Evolutionary conservation across 1,140 invertebrate genomes (phyloP).

Genomic region (Ips typographus): DNA sequence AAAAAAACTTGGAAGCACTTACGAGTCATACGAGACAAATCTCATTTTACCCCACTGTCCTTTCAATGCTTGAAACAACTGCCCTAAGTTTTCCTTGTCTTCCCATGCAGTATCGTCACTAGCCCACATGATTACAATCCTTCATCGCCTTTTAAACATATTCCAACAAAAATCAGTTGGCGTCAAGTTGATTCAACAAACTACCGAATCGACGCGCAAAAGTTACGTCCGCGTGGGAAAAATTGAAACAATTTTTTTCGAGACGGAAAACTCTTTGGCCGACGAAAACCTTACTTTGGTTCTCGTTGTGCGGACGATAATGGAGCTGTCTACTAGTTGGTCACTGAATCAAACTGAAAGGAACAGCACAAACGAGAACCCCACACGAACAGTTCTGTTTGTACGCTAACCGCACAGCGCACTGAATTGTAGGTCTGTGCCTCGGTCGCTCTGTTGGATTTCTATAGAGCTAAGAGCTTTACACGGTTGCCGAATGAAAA

Average conservation of each 20-base stretch:
- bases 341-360: not conserved
- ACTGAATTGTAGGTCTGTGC: constrained; percentile 16
- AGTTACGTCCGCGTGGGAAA: not conserved
- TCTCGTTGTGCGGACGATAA: too few relatives aligned
- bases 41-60: constrained; percentile 35
- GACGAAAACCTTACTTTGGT: too few relatives aligned
- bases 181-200: not conserved
- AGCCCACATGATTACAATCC: constrained; percentile 32
- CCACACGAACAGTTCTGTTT: constrained; percentile 5
- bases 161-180: not conserved
- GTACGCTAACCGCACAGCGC: constrained; percentile 33
- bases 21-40: constrained; percentile 36
- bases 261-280: too few relatives aligned
- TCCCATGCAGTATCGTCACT: constrained; percentile 29
- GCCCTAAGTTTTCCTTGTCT: constrained; percentile 34
- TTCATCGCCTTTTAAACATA: constrained; percentile 22
- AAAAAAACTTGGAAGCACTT: constrained; percentile 18
- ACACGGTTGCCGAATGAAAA: constrained; percentile 10
- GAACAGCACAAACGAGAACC: constrained; percentile 8
- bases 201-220: not conserved
- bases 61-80: constrained; percentile 35
- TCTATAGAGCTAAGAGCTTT: constrained; percentile 17
- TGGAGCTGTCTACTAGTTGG: too few relatives aligned
- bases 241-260: too few relatives aligned
- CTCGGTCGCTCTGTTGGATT: constrained; percentile 6